Base-by-base conservation (phyloP, 2,888 invertebrate genomes). In the Acanthosepion pharaonis region DNA sequence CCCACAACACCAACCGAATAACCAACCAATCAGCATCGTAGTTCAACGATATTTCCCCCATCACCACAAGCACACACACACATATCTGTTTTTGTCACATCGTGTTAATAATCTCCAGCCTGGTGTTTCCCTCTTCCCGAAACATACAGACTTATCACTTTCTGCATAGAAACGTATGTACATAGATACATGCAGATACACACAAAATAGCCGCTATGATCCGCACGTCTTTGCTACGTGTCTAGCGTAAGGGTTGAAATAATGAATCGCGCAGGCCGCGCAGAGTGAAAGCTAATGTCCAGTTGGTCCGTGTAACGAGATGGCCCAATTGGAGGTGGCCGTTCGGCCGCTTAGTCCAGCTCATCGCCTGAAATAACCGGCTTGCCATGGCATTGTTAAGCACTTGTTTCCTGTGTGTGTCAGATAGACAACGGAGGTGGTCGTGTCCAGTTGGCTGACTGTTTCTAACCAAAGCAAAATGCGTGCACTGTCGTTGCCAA, bases 241-340 rank as follows among this genome's bases (percentile, higher is more conserved):
- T n/a, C 78, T 33, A 78, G 78, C 78, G 25, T 64, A 64, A 64
- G 64, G 5, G 78, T 78, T 33, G n/a, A 78, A 78, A 78, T 78
- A 78, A 78, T 78, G 78, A 78, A 78, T n/a, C n/a, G n/a, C 9
- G 18, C 9, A n/a, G 33, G n/a, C 78, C n/a, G n/a, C n/a, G 78
- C n/a, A 18, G n/a, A 33, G 78, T 11, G n/a, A 78, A 78, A 78
- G 78, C n/a, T 33, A 78, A 78, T 78, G 78, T n/a, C 78, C 78
- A 78, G 78, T 78, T 78, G 78, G 78, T 78, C 78, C n/a, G 78
- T 78, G 78, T 78, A 78, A 78, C n/a, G n/a, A 78, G 78, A 78
- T 78, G n/a, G n/a, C 78, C 78, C 78, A 78, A 59, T 23, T 78
- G 78, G 78, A n/a, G 78, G n/a, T 78, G n/a, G 78, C n/a, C 5